Conservation (phyloP, 2,888 invertebrate species). For the Melieria picta region DNA sequence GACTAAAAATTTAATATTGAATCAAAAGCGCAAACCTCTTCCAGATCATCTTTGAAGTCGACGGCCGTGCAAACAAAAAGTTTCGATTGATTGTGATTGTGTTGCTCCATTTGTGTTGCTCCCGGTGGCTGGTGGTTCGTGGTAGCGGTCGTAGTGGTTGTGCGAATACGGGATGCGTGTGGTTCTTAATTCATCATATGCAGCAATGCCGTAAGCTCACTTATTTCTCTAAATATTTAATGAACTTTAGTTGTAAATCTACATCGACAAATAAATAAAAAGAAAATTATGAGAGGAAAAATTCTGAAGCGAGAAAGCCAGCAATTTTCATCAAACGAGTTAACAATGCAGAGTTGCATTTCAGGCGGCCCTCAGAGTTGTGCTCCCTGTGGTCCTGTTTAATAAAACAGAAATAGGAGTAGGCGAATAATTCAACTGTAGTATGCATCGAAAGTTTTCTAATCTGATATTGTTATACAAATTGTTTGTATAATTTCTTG, state of each 20-base stretch:
- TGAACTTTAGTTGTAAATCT: conserved; percentile 37
- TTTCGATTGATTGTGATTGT: conserved; percentile 69
- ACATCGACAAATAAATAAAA: conserved; percentile 40
- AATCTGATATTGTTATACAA: neutral
- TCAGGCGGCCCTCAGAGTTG: too few relatives aligned
- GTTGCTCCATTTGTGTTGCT: conserved; percentile 58
- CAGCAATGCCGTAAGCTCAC: conserved; percentile 7
- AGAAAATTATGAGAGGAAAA: conserved; percentile 28
- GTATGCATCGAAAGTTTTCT: neutral
- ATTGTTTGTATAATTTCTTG: too few relatives aligned
- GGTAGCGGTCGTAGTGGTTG: neutral
- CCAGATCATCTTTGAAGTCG: conserved; percentile 90
- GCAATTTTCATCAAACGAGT: conserved; percentile 43
- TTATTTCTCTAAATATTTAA: conserved; percentile 35
- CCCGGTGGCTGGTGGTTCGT: neutral
- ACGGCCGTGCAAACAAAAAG: conserved; percentile 84
- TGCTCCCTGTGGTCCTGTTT: too few relatives aligned
- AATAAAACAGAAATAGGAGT: too few relatives aligned
- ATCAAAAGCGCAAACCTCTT: conserved; percentile 74
- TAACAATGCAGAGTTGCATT: conserved; percentile 29
- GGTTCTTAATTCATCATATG: conserved; percentile 23
- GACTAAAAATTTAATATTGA: neutral
- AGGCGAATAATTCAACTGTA: too few relatives aligned
- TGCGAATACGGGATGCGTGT: conserved; percentile 2
- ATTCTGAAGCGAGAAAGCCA: conserved; percentile 36